Conservation (phyloP, 92 coral and sea anemone genomes). For the Isaurus tuberculatus region DNA sequence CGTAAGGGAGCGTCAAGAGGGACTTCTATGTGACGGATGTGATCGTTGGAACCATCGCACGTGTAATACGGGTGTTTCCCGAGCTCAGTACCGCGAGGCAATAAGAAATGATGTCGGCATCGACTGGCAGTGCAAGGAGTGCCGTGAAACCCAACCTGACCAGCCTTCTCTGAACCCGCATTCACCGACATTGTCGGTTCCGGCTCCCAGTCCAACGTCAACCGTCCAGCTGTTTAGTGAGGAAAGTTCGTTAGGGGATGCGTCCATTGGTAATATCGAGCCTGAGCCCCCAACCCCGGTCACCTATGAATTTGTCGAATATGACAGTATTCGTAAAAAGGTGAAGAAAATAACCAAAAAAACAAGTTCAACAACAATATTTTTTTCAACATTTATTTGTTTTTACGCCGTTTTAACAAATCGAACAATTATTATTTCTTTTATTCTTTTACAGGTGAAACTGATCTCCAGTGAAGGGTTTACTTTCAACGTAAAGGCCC, state of each 20-base stretch:
- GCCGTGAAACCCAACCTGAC: neutral
- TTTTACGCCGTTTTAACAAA: conserved; percentile 3
- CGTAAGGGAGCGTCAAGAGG: conserved; percentile 11
- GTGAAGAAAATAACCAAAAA: neutral
- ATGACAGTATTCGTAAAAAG: neutral
- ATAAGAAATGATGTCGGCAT: neutral
- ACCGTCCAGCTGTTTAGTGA: conserved; percentile 3
- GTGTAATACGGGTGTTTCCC: conserved; percentile 1
- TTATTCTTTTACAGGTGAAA: conserved; percentile 12
- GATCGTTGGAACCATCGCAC: no score
- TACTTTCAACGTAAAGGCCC: no score
- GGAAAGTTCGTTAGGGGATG: neutral
- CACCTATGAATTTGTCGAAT: no score
- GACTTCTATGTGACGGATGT: neutral
- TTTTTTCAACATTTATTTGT: neutral
- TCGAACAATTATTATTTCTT: conserved; percentile 4
- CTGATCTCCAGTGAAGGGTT: neutral
- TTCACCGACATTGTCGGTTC: neutral
- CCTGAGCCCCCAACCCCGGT: no score
- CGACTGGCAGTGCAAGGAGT: conserved; percentile 13
- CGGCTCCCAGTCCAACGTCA: neutral
- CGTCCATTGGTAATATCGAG: neutral
- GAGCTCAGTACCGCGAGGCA: conserved; percentile 9
- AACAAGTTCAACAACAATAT: neutral
- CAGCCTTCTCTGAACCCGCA: neutral